A percentile compares a stretch with the other conserved stretches of the same genome.
These are phyloP conservation scores for Dromaius novaehollandiae DNA, from an alignment of 2,113 vertebrate species.

Conservation along the genomic window DNA sequence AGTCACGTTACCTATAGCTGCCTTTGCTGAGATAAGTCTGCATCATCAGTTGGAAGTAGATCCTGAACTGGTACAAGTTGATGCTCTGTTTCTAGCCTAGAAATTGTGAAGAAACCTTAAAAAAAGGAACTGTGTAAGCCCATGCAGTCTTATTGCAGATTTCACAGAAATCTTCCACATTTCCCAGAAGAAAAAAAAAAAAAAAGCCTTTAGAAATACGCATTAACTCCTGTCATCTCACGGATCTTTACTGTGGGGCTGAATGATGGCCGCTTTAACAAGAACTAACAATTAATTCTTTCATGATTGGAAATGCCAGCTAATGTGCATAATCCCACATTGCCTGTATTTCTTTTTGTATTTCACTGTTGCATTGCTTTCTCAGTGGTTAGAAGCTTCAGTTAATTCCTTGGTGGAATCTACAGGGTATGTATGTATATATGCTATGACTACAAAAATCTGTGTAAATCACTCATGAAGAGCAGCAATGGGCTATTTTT, in stretches of 20 bases:
- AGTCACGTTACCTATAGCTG: too few relatives aligned
- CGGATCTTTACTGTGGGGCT: not conserved
- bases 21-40: not conserved
- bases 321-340: not conserved
- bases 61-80: not conserved
- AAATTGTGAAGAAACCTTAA: not conserved
- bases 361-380: not conserved
- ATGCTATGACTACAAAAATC: not conserved
- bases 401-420: not conserved
- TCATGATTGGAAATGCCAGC: not conserved
- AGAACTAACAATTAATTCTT: not conserved
- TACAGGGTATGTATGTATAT: not conserved
- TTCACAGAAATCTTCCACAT: not conserved
- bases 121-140: not conserved
- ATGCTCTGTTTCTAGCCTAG: not conserved
- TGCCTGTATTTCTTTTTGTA: not conserved
- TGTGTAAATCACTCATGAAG: not conserved
- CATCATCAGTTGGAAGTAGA: not conserved
- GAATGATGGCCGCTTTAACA: not conserved
- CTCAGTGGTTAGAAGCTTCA: not conserved
- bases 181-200: not conserved
- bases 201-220: not conserved
- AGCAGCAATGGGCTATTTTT: not conserved
- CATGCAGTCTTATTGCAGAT: not conserved
- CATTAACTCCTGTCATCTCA: not conserved